Percentiles rank a stretch among this genome's conserved stretches.
phyloP scores from a whole-genome alignment of 2,888 invertebrate genomes.

The Drosophila putrida region DNA sequence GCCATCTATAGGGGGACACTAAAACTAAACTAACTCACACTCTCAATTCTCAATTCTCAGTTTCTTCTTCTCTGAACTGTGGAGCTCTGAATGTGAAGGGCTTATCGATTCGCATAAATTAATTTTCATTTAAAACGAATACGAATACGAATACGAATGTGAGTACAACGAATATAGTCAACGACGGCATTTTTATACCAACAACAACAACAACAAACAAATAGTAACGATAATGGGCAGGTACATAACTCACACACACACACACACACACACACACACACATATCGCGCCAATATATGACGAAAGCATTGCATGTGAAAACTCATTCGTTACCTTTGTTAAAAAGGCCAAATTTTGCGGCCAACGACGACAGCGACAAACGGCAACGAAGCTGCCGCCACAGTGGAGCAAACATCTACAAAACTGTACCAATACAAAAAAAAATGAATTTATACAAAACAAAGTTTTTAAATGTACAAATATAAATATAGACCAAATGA shows the following conservation, averaged over 20 bases:
- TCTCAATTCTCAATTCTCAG: constrained; percentile 14
- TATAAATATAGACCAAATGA: too few relatives aligned
- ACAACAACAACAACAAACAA: constrained; percentile 37
- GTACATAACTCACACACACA: constrained; percentile 54
- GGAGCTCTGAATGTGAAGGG: constrained; percentile 29
- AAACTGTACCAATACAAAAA: too few relatives aligned
- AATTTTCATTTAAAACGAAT: constrained; percentile 79
- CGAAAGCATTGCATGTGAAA: constrained; percentile 77
- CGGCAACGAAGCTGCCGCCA: constrained; percentile 31
- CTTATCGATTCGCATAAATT: constrained; percentile 80
- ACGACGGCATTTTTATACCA: constrained; percentile 60
- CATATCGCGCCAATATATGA: constrained; percentile 71
- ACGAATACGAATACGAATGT: constrained; percentile 76
- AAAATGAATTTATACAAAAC: too few relatives aligned
- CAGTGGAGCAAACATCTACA: constrained; percentile 27
- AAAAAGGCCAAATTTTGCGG: constrained; percentile 68
- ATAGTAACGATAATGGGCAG: constrained; percentile 57
- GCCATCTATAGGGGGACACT: constrained; percentile 57
- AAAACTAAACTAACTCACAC: constrained; percentile 31
- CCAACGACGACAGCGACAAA: constrained; percentile 21
- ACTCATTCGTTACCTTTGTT: constrained; percentile 69
- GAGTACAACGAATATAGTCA: constrained; percentile 69
- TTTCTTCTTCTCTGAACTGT: constrained; percentile 22
- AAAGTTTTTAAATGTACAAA: too few relatives aligned
- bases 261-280: constrained; percentile 14